These are phyloP conservation scores for Amphipoea oculea DNA, from an alignment of 2,888 invertebrate genomes.

Conservation along the genomic window DNA sequence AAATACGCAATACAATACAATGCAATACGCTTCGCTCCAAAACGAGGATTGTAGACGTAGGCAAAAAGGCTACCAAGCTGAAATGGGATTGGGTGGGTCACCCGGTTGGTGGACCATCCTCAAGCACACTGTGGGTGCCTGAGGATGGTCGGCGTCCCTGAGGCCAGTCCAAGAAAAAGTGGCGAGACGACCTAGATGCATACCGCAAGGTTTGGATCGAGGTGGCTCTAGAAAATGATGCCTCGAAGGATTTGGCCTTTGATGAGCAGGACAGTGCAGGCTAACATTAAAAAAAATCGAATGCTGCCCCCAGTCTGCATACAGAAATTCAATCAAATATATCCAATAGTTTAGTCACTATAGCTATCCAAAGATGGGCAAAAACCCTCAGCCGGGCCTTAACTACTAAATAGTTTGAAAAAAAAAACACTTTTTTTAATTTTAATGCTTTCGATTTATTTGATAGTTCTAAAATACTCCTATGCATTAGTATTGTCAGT, in stretches of 20 bases:
- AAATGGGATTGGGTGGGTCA: neutral
- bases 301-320: neutral
- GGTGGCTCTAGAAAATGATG: neutral
- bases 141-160: neutral
- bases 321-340: neutral
- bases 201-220: neutral
- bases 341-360: neutral
- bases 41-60: too few species aligned
- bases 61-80: neutral
- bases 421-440: neutral
- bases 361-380: neutral
- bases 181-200: neutral
- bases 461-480: neutral
- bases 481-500: neutral
- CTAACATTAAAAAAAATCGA: too few species aligned
- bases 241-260: neutral
- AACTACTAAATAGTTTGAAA: neutral
- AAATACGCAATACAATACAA: too few species aligned
- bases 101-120: too few species aligned
- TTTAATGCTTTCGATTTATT: neutral
- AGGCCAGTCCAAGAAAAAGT: neutral
- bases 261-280: neutral
- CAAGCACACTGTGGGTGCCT: neutral
- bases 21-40: too few species aligned
- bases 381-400: neutral